Percentiles rank a stretch among this genome's conserved stretches.
phyloP scores from a whole-genome alignment of 1,140 invertebrate genomes.

The Drosophila albomicans region DNA sequence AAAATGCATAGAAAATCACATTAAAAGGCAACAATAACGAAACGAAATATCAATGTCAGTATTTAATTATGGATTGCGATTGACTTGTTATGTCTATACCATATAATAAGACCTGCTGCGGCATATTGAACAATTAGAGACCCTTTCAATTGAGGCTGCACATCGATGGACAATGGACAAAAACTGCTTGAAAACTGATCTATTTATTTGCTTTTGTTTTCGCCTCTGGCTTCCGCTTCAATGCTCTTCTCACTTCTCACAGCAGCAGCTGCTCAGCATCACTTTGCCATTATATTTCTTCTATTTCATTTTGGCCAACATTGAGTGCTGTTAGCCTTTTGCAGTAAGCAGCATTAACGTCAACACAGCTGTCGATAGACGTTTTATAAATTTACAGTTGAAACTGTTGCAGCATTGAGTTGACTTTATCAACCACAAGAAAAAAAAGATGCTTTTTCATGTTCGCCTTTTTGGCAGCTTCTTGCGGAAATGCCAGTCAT shows the following conservation, averaged over 20 bases:
- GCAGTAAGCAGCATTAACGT: conserved; percentile 28
- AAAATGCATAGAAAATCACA: conserved; percentile 75
- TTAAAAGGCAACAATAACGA: conserved; percentile 7
- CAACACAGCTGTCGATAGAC: conserved; percentile 21
- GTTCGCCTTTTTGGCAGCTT: conserved; percentile 15
- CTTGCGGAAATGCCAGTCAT: conserved; percentile 24
- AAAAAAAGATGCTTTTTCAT: conserved; percentile 19
- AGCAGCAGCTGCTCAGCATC: conserved; percentile 9
- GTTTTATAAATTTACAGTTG: conserved; percentile 18
- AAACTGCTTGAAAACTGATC: conserved; percentile 17
- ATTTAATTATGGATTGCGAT: conserved; percentile 56
- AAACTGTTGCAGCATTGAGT: conserved; percentile 22
- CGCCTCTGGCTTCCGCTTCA: conserved; percentile 45
- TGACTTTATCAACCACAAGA: conserved; percentile 12
- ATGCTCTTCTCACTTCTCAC: background rate
- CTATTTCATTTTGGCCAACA: conserved; percentile 15
- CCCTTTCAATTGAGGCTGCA: conserved; percentile 23
- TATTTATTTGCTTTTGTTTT: conserved; percentile 37
- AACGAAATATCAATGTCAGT: conserved; percentile 79
- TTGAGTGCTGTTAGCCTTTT: conserved; percentile 26
- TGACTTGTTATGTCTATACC: conserved; percentile 18
- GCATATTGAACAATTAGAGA: conserved; percentile 26
- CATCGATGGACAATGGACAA: conserved; percentile 16
- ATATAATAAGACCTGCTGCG: conserved; percentile 55
- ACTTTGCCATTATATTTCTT: conserved; percentile 9